Conservation (phyloP, 2,888 invertebrate species). For the Melolontha melolontha region DNA sequence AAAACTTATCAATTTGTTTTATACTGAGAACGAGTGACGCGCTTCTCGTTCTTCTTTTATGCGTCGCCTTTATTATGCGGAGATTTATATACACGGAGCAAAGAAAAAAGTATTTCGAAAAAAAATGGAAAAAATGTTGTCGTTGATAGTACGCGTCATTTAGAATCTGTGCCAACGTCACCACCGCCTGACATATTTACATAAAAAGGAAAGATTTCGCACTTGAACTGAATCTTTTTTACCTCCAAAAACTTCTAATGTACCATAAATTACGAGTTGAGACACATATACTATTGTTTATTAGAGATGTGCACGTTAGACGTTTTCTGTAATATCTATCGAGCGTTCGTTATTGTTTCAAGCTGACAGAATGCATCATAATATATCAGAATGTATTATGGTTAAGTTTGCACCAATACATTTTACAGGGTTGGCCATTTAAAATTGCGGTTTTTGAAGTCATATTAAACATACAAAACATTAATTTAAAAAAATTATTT, state of each 20-base stretch:
- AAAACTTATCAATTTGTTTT: constrained; percentile 40
- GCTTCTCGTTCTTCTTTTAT: too few species aligned
- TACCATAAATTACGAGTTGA: constrained; percentile 24
- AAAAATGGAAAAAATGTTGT: constrained; percentile 26
- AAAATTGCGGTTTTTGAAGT: too few species aligned
- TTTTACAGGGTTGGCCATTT: too few species aligned
- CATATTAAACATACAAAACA: too few species aligned
- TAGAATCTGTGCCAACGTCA: constrained; percentile 20
- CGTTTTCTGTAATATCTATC: too few species aligned
- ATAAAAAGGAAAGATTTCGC: constrained; percentile 36
- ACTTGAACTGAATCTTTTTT: constrained; percentile 28
- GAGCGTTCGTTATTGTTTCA: too few species aligned
- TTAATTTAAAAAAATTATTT: too few species aligned
- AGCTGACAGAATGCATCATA: too few species aligned
- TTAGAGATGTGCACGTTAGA: too few species aligned
- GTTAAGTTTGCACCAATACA: too few species aligned
- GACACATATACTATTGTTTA: too few species aligned
- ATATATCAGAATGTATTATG: too few species aligned
- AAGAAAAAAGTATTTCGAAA: constrained; percentile 25
- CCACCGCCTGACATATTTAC: constrained; percentile 32
- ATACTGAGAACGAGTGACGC: not conserved
- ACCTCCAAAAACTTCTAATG: constrained; percentile 19
- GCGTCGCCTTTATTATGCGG: constrained; percentile 19
- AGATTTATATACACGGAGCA: constrained; percentile 29
- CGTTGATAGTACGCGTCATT: constrained; percentile 38